phyloP scores from a whole-genome alignment of 2,888 invertebrate genomes.

The Smittia aterrima region DNA sequence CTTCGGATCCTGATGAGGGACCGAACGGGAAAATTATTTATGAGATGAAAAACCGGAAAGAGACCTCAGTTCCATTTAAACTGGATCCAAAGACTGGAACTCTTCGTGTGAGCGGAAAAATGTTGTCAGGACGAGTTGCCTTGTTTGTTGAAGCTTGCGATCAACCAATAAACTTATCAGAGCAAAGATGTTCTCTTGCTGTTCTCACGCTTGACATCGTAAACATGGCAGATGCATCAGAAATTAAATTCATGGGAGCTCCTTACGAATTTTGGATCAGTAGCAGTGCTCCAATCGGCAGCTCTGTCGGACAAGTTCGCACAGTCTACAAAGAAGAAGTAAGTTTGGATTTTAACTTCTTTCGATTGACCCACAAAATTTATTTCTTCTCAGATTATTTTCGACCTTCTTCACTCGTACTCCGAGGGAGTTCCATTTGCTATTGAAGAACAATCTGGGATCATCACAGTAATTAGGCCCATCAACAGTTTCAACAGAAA shows the following conservation, averaged over 20 bases:
- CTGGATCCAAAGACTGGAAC: conserved; percentile 70
- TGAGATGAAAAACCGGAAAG: conserved; percentile 67
- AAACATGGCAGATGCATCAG: conserved; percentile 55
- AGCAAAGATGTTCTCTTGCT: conserved; percentile 75
- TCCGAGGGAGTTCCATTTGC: conserved; percentile 92
- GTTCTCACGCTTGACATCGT: conserved; percentile 80
- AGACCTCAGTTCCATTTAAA: conserved; percentile 67
- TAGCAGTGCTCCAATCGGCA: conserved; percentile 78
- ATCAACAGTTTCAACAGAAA: conserved; percentile 66
- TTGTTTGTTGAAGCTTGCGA: conserved; percentile 82
- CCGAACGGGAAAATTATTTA: conserved; percentile 72
- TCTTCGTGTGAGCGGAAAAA: conserved; percentile 63
- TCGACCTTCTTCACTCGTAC: conserved; percentile 80
- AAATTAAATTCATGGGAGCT: conserved; percentile 77
- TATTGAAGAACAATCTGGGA: conserved; percentile 77
- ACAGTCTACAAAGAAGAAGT: conserved; percentile 68
- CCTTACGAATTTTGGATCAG: conserved; percentile 91
- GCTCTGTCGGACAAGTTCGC: conserved; percentile 81
- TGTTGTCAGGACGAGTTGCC: conserved; percentile 71
- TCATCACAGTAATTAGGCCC: conserved; percentile 79
- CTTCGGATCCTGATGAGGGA: conserved; percentile 72
- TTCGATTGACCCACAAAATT: conserved; percentile 42
- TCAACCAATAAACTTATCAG: conserved; percentile 79
- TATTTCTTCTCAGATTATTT: conserved; percentile 55
- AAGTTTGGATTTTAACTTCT: not conserved